A percentile compares a stretch with the other conserved stretches of the same genome.
phyloP scores from a whole-genome alignment of 2,888 invertebrate genomes.

The Pomacea canaliculata region DNA sequence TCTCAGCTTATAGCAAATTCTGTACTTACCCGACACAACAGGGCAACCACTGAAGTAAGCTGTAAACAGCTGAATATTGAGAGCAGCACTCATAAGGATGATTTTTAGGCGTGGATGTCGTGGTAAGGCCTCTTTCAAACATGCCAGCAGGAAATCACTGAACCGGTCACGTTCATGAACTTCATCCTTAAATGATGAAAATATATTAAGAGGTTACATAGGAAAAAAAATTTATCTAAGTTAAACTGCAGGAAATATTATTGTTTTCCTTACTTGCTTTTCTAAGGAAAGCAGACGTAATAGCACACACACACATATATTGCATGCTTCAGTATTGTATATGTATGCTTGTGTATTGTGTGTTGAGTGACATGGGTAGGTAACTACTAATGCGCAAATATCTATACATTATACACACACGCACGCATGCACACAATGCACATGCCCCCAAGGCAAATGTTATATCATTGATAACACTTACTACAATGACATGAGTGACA shows the following conservation, averaged over 20 bases:
- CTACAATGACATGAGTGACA: constrained; percentile 80
- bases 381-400: too few species aligned
- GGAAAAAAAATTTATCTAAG: too few species aligned
- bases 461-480: constrained; percentile 43
- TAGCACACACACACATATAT: too few species aligned
- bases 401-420: too few species aligned
- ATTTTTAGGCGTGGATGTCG: constrained; percentile 82
- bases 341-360: too few species aligned
- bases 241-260: too few species aligned
- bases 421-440: too few species aligned
- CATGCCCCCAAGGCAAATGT: too few species aligned
- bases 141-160: constrained; percentile 91
- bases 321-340: too few species aligned
- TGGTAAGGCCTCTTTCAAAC: constrained; percentile 81
- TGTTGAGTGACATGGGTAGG: too few species aligned
- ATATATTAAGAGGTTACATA: not conserved
- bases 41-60: constrained; percentile 87
- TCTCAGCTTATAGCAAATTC: not conserved
- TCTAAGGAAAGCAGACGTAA: too few species aligned
- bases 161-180: constrained; percentile 94
- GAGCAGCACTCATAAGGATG: constrained; percentile 94
- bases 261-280: too few species aligned
- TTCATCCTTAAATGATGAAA: constrained; percentile 82
- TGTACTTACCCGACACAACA: constrained; percentile 75
- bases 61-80: constrained; percentile 85